Evolutionary conservation across 1,140 invertebrate species (phyloP).

Genomic region (Micrasema longulum): DNA sequence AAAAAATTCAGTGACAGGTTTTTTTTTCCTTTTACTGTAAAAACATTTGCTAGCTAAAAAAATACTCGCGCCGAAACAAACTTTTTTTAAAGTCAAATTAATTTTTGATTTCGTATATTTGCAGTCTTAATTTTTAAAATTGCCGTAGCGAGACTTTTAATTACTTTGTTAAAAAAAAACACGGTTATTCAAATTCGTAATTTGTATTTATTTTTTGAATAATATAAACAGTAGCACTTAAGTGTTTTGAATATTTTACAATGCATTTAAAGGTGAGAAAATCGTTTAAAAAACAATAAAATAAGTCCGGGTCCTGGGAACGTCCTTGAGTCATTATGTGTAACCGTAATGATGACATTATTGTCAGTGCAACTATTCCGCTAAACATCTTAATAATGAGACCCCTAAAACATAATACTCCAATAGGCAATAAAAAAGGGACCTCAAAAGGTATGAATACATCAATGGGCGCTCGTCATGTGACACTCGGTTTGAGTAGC

Average conservation of each 20-base stretch:
- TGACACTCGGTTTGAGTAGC: conserved; percentile 50
- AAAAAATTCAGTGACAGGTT: no score
- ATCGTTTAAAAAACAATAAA: conserved; percentile 39
- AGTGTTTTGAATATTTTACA: not conserved
- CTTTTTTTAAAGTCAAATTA: no score
- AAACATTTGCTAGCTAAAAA: no score
- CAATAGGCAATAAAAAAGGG: conserved; percentile 41
- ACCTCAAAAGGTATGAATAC: conserved; percentile 46
- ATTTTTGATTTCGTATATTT: no score
- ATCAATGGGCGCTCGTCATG: conserved; percentile 46
- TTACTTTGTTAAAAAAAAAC: no score
- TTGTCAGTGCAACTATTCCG: conserved; percentile 36
- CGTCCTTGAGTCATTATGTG: conserved; percentile 41
- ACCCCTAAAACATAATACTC: conserved; percentile 50
- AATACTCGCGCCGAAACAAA: no score
- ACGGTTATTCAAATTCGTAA: no score
- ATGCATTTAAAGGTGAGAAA: not conserved
- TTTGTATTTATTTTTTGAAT: not conserved
- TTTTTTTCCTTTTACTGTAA: no score
- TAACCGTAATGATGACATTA: conserved; percentile 39
- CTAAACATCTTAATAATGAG: conserved; percentile 51
- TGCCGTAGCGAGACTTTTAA: no score
- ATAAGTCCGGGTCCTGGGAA: conserved; percentile 7
- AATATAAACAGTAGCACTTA: conserved; percentile 10
- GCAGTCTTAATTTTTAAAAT: no score